phyloP scores from a whole-genome alignment of 30 jellyfish, hydroid and myxozoan genomes.

The Turritopsis dohrnii region DNA sequence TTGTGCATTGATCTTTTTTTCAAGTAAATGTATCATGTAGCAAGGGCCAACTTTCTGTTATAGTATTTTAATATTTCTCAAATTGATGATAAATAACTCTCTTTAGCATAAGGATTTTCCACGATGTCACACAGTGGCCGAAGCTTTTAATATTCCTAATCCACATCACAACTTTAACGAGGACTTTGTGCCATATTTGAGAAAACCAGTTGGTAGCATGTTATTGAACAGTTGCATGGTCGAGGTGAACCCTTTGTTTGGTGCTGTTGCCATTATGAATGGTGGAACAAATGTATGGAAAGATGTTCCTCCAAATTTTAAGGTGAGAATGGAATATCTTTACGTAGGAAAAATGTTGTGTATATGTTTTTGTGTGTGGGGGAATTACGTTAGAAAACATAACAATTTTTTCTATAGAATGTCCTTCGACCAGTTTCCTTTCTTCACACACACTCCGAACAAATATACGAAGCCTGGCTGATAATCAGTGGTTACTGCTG shows the following conservation, averaged over 20 bases:
- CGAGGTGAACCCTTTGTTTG: conserved; percentile 8
- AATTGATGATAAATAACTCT: no score
- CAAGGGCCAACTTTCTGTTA: no score
- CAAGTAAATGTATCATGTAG: no score
- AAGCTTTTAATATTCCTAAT: neutral
- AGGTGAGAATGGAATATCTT: conserved; percentile 24
- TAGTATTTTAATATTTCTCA: no score
- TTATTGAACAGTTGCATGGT: neutral
- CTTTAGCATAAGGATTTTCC: neutral
- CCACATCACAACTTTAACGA: neutral
- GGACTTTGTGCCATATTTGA: neutral
- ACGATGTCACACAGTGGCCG: conserved; percentile 8
- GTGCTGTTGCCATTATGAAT: neutral
- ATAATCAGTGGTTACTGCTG: conserved; percentile 34
- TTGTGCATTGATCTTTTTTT: no score
- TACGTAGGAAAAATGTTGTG: neutral
- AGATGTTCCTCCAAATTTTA: conserved; percentile 50
- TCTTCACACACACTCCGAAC: conserved; percentile 15
- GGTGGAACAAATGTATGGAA: neutral
- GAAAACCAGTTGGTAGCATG: neutral
- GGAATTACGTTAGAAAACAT: neutral
- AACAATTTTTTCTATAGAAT: neutral
- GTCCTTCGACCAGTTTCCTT: conserved; percentile 3
- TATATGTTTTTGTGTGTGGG: no score
- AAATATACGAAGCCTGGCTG: conserved; percentile 35